Percentiles rank a stretch among this genome's conserved stretches.
Evolutionary conservation across 2,888 invertebrate species (phyloP).

Genomic region (Steromphala cineraria): DNA sequence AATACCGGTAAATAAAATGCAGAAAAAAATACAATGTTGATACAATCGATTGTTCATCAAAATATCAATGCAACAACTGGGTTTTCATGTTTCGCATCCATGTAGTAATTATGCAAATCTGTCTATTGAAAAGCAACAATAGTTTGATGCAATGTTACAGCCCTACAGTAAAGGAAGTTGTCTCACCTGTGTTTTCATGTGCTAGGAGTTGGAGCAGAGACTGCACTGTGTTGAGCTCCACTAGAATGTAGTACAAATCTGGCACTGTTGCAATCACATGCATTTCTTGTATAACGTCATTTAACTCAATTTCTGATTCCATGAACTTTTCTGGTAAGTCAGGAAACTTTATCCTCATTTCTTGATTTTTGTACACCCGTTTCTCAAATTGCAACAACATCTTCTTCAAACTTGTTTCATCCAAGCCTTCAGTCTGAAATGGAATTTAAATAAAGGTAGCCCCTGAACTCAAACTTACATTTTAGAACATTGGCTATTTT

Average conservation of each 20-base stretch:
- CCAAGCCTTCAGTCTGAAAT: slow-evolving; percentile 86
- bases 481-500: too few relatives aligned
- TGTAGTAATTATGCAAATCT: too few relatives aligned
- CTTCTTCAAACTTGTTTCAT: slow-evolving; percentile 91
- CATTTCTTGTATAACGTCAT: slow-evolving; percentile 91
- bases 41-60: too few relatives aligned
- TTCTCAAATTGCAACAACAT: slow-evolving; percentile 96
- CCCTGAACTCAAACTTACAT: too few relatives aligned
- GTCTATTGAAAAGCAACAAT: too few relatives aligned
- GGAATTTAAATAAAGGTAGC: not conserved
- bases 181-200: slow-evolving; percentile 94
- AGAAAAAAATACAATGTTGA: too few relatives aligned
- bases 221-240: slow-evolving; percentile 91
- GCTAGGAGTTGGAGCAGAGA: slow-evolving; percentile 93
- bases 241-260: slow-evolving; percentile 92
- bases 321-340: slow-evolving; percentile 98
- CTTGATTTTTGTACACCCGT: slow-evolving; percentile 92
- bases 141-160: too few relatives aligned
- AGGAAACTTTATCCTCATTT: slow-evolving; percentile 98
- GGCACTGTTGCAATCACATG: slow-evolving; percentile 95
- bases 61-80: too few relatives aligned
- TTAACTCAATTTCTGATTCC: slow-evolving; percentile 95
- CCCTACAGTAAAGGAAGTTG: too few relatives aligned
- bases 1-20: too few relatives aligned
- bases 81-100: too few relatives aligned